Evolutionary conservation across 2,113 vertebrate genomes (phyloP).

Genomic region (Podarcis cretensis): DNA sequence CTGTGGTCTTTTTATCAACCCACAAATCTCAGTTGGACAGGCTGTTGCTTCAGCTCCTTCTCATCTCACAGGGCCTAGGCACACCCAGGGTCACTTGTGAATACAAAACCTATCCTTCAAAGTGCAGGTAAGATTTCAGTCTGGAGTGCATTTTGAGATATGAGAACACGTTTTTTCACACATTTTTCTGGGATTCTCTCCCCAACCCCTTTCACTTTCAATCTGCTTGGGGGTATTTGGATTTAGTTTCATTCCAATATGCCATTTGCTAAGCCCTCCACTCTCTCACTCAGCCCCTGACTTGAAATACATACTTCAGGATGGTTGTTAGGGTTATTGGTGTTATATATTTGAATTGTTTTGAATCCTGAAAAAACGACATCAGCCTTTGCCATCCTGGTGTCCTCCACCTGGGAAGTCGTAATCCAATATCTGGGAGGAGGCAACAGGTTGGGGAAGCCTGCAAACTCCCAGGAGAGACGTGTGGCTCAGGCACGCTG

Average conservation of each 20-base stretch:
- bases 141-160: slow-evolving; percentile 12
- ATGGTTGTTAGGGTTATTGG: neutral
- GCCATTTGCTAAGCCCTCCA: neutral
- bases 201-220: neutral
- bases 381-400: too few species aligned
- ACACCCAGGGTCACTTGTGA: slow-evolving; percentile 82
- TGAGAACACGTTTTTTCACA: neutral
- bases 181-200: too few species aligned
- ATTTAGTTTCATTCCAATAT: neutral
- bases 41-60: slow-evolving; percentile 82
- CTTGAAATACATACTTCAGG: neutral
- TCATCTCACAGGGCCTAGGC: slow-evolving; percentile 84
- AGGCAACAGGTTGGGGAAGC: too few species aligned
- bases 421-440: too few species aligned
- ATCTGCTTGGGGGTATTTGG: neutral
- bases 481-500: too few species aligned
- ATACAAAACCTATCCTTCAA: slow-evolving; percentile 57
- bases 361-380: neutral
- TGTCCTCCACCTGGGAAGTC: too few species aligned
- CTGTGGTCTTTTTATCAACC: slow-evolving; percentile 83
- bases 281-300: neutral
- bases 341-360: neutral
- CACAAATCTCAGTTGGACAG: slow-evolving; percentile 84
- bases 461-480: too few species aligned
- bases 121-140: slow-evolving; percentile 72